These are phyloP conservation scores for Pteria penguin DNA, from an alignment of 2,888 invertebrate species.

Conservation along the genomic window DNA sequence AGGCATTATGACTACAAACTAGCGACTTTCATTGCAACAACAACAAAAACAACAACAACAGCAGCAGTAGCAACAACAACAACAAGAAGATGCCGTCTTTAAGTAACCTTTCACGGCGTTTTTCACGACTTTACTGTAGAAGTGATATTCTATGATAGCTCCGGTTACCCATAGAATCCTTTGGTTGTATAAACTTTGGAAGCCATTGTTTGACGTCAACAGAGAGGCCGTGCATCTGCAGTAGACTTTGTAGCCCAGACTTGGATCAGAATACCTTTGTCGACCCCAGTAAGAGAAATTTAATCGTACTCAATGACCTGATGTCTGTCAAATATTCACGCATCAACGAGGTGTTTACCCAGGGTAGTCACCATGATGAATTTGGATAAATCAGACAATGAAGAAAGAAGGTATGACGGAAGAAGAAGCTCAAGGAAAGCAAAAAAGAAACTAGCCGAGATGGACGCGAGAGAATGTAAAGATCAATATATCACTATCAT, in stretches of 20 bases:
- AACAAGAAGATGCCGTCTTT: neutral
- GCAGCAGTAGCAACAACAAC: neutral
- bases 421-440: constrained; percentile 4
- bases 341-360: constrained; percentile 47
- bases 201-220: no score
- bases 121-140: no score
- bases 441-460: constrained; percentile 6
- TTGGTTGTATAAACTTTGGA: no score
- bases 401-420: neutral
- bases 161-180: no score
- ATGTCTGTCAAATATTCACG: constrained; percentile 34
- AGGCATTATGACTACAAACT: no score
- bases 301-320: constrained; percentile 47
- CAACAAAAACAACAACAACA: neutral
- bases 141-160: no score
- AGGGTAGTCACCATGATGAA: constrained; percentile 42
- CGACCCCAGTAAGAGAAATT: constrained; percentile 38
- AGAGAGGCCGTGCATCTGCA: no score
- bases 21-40: neutral
- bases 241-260: constrained; percentile 43
- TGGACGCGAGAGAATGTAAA: neutral
- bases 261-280: constrained; percentile 42
- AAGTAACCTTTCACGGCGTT: neutral
- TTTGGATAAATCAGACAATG: neutral
- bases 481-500: neutral